phyloP scores from a whole-genome alignment of 2,113 vertebrate species.

The Peromyscus leucopus region DNA sequence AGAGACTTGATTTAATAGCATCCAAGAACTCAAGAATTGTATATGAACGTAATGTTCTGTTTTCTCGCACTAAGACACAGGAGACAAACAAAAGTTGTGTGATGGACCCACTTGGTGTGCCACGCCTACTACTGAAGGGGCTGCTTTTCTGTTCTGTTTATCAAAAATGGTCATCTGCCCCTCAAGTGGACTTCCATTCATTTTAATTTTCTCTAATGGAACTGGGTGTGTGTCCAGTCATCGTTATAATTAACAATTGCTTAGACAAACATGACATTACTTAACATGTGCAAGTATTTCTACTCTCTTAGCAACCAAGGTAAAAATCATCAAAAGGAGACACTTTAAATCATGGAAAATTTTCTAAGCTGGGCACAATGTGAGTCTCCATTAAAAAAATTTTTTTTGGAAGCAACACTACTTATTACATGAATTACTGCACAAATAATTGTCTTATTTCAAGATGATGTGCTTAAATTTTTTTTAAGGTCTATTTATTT shows the following conservation, averaged over 20 bases:
- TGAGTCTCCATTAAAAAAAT: neutral
- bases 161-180: neutral
- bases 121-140: neutral
- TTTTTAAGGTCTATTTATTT: no score
- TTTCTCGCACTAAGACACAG: neutral
- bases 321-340: constrained; percentile 45
- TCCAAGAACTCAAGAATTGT: constrained; percentile 10
- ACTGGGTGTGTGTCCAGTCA: neutral
- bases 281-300: neutral
- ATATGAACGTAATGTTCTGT: neutral
- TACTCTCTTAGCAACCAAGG: constrained; percentile 25
- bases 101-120: neutral
- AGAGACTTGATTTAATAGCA: constrained; percentile 33
- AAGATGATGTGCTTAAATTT: constrained; percentile 34
- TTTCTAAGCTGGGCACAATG: constrained; percentile 31
- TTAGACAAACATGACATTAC: neutral
- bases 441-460: constrained; percentile 41
- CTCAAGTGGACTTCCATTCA: neutral
- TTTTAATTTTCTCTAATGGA: neutral
- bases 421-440: neutral
- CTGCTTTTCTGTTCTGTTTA: neutral
- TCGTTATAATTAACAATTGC: neutral
- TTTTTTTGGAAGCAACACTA: neutral
- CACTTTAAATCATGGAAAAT: neutral
- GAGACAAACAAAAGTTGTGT: constrained; percentile 11